Evolutionary conservation across 2,797 vertebrate species (phyloP).

Genomic region (Glyptemys insculpta): DNA sequence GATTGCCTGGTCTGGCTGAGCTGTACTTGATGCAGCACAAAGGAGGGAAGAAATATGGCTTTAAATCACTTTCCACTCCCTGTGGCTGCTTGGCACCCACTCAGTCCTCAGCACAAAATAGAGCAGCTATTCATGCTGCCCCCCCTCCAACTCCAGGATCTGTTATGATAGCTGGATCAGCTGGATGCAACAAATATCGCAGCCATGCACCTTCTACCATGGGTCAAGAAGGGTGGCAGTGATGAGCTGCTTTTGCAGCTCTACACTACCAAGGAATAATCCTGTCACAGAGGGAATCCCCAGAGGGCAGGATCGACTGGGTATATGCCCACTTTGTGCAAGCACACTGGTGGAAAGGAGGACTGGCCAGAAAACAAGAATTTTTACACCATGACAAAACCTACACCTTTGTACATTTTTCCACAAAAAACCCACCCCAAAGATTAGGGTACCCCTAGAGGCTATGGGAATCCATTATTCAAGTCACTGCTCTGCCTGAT

Average conservation of each 20-base stretch:
- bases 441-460: no score
- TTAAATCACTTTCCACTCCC: not conserved
- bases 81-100: not conserved
- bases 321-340: fast-evolving
- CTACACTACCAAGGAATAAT: not conserved
- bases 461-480: not conserved
- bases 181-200: not conserved
- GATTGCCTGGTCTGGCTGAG: not conserved
- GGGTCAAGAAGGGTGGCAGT: slow-evolving; percentile 4
- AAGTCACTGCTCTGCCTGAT: not conserved
- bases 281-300: not conserved
- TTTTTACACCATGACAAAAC: not conserved
- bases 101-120: slow-evolving; percentile 1
- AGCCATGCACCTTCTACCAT: not conserved
- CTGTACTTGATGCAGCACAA: not conserved
- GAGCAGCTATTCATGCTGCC: not conserved
- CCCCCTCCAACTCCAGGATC: not conserved
- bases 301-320: fast-evolving
- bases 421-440: no score
- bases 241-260: slow-evolving; percentile 15
- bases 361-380: not conserved
- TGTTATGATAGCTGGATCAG: not conserved
- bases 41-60: not conserved
- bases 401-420: not conserved
- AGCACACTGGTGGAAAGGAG: not conserved